Base-by-base conservation (phyloP, 2,113 vertebrate species). In the Sterna hirundo region DNA sequence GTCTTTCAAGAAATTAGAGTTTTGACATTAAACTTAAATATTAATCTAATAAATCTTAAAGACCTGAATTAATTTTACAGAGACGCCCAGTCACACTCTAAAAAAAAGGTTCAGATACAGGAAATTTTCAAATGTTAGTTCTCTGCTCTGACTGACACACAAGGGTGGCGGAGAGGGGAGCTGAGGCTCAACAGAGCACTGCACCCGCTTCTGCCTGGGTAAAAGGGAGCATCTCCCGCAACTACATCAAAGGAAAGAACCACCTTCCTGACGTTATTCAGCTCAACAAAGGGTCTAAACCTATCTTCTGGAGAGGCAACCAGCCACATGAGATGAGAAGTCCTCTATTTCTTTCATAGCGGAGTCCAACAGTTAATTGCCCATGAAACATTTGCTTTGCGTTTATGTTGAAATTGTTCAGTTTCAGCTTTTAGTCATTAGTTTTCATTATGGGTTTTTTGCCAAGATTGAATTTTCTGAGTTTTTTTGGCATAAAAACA, bases 101-200 rank as follows among this genome's bases (percentile, higher is more conserved):
- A 44, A 46, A 6, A 64, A 18, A 49, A 40, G 26, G 2, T 9
- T 22, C 25, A 11, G 51, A 6, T 3, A 4, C 11, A 47, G 75
- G 18, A n/a, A 17, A 38, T 22, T 17, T 61, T 19, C 65, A 10
- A 0, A 0, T 1, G 52, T 34, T 2, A 7, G 10, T 1, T 68
- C 16, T n/a, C 30, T 38, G 65, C 85, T 55, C 30, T 7, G 46
- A 8, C 3, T 3, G 42, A 26, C 1, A 8, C 6, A 4, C 5
- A 5, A 0, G 0, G 0, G 34, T 9, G n/a, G 83, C 46, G 2
- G 2, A 2, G 42, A 18, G 55, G 54, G 13, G 6, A 52, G 17
- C 42, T 22, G 60, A 32, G 60, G 36, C 9, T 11, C 66, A 12
- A 6, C 18, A 36, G 23, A 29, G 44, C 44, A 8, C 52, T 30